Evolutionary conservation across 2,888 invertebrate species (phyloP), one percentile per base, ranked within the genome.

Genomic region (Sphecodes monilicornis): DNA sequence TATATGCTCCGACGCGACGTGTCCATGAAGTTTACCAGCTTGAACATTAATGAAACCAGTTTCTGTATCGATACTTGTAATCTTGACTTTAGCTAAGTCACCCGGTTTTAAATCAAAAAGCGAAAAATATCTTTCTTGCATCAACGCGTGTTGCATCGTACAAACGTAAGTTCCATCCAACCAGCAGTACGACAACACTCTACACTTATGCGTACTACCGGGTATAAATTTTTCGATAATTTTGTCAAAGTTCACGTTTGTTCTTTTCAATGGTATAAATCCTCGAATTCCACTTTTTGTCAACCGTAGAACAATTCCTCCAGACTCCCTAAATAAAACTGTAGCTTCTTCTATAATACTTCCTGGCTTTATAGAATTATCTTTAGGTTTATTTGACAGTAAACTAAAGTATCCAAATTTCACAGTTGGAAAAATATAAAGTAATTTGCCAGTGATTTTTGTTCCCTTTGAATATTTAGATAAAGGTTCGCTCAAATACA

Each of bases 91-190:
- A 6, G 93, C 72, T 10, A 89, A 41, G 26, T 93, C 90, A 0
- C 95, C 95, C 22, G 91, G 82, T 50, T 89, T 78, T 3, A 95
- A 84, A 74, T 92, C 90, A 4, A 57, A 74, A 3, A 76, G 54
- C 1, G 94, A 94, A 92, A 97, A 97, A 92, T 96, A 95, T 87
- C 95, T 95, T 92, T 97, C 96, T 43, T 95, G 93, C 1, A 97
- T 90, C 4, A 96, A 85, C 0, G 94, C 91, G 1, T 95, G 94
- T 92, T 97, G 96, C 94, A 97, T 97, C 2, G 96, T 96, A 91
- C 97, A 97, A 13, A 97, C 95, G 94, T 97, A 97, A 46, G 96
- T 91, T 85, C 96, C 96, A 91, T 97, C 97, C 69, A 97, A 95
- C 41, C 96, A 94, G 93, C 97, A 96, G 95, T 97, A 97, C 78